Conservation (phyloP, 2,888 invertebrate genomes). For the Deroplatys truncata region DNA sequence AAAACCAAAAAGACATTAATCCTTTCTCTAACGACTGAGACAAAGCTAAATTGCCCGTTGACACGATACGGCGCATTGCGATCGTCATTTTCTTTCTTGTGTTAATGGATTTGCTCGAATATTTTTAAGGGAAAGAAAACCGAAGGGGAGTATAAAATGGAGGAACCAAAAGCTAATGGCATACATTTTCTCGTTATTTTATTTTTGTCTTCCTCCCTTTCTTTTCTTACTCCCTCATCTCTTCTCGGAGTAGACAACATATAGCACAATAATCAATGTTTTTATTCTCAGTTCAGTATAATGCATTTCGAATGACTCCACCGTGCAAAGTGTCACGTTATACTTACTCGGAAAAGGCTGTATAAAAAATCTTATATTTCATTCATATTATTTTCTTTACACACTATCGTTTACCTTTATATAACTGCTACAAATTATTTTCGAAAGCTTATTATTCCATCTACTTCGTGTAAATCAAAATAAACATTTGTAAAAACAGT, state of each 20-base stretch:
- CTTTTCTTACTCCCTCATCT: not conserved
- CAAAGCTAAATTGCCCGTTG: constrained; percentile 23
- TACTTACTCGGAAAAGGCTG: too few relatives aligned
- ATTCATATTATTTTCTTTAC: too few relatives aligned
- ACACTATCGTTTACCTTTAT: too few relatives aligned
- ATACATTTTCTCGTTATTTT: not conserved
- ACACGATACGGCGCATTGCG: constrained; percentile 22
- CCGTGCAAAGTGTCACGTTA: too few relatives aligned
- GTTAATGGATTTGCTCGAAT: constrained; percentile 21
- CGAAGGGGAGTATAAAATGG: not conserved
- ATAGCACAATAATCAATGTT: not conserved
- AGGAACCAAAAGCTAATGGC: constrained; percentile 5
- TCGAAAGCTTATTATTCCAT: too few relatives aligned
- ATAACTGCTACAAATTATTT: too few relatives aligned
- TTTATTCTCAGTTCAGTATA: not conserved
- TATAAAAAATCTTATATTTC: not conserved
- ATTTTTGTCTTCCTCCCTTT: not conserved
- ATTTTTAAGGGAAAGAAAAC: not conserved
- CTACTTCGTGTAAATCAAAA: too few relatives aligned
- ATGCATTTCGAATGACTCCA: not conserved
- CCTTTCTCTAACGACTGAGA: constrained; percentile 23
- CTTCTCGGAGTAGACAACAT: not conserved
- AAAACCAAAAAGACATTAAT: constrained; percentile 20
- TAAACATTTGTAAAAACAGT: too few relatives aligned
- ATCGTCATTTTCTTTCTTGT: constrained; percentile 20